Conservation (phyloP, 2,888 invertebrate species). For the Oxystoma pomonae region DNA sequence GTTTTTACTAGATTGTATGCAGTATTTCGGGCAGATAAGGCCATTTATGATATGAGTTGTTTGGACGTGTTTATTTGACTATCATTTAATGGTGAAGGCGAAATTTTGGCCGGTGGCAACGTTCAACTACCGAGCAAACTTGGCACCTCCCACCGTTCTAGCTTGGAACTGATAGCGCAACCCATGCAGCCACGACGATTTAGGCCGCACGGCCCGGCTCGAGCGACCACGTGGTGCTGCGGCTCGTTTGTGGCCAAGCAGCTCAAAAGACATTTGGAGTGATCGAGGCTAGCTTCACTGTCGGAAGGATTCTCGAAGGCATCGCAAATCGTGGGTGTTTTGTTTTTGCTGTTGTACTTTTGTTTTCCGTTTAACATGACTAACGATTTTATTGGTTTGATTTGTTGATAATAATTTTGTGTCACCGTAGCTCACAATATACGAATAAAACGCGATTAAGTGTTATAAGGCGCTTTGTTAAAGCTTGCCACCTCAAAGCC, state of each 20-base stretch:
- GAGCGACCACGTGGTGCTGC: constrained; percentile 73
- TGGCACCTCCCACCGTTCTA: constrained; percentile 42
- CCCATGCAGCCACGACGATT: constrained; percentile 43
- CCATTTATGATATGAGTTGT: too few species aligned
- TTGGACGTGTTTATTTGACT: too few species aligned
- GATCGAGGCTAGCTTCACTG: too few species aligned
- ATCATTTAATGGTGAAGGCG: constrained; percentile 49
- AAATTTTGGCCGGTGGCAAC: constrained; percentile 65
- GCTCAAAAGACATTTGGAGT: constrained; percentile 70
- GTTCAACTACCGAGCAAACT: constrained; percentile 62
- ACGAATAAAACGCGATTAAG: too few species aligned
- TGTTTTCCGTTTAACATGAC: not conserved
- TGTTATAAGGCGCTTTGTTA: too few species aligned
- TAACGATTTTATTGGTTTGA: too few species aligned
- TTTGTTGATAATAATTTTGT: too few species aligned
- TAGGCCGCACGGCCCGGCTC: constrained; percentile 49
- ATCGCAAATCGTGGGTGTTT: not conserved
- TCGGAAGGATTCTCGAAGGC: too few species aligned
- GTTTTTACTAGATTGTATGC: too few species aligned
- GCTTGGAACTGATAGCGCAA: constrained; percentile 41
- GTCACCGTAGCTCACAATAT: too few species aligned
- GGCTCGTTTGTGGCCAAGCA: constrained; percentile 73
- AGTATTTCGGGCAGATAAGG: too few species aligned
- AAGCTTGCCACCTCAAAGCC: too few species aligned
- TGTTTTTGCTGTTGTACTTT: not conserved